Evolutionary conservation across 2,888 invertebrate genomes (phyloP).

Genomic region (Hyppa rectilinea): DNA sequence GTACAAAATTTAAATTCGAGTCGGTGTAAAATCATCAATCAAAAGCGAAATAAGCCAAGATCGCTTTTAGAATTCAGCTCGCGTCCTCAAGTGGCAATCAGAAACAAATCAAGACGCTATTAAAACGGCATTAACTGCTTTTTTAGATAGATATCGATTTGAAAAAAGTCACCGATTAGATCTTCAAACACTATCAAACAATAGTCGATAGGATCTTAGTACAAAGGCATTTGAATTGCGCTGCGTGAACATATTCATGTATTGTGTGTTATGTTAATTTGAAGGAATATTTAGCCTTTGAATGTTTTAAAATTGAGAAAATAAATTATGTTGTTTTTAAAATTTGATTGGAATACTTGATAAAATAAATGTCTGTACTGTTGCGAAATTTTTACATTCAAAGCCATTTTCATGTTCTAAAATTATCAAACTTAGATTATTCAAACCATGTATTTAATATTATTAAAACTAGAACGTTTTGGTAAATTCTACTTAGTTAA

Average conservation of each 20-base stretch:
- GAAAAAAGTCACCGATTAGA: conserved; percentile 79
- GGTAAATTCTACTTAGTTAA: background rate
- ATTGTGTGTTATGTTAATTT: conserved; percentile 60
- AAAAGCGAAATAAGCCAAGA: conserved; percentile 74
- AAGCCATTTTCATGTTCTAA: background rate
- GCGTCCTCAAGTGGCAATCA: conserved; percentile 82
- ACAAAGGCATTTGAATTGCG: conserved; percentile 65
- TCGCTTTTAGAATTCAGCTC: conserved; percentile 73
- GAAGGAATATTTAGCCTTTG: conserved; percentile 43
- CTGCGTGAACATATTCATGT: conserved; percentile 54
- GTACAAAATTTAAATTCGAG: conserved; percentile 70
- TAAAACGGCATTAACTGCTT: conserved; percentile 84
- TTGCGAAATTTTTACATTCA: background rate
- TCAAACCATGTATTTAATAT: too few species aligned
- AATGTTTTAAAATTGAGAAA: conserved; percentile 16
- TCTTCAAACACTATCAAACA: conserved; percentile 79
- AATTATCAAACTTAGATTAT: background rate
- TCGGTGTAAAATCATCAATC: conserved; percentile 78
- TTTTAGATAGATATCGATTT: conserved; percentile 84
- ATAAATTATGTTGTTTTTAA: conserved; percentile 1
- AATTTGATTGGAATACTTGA: background rate
- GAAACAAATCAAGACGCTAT: conserved; percentile 86
- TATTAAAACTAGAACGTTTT: background rate
- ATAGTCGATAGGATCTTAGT: conserved; percentile 75
- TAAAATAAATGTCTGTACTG: background rate